Conservation (phyloP, 2,888 invertebrate species). For the Pilophorus perplexus region DNA sequence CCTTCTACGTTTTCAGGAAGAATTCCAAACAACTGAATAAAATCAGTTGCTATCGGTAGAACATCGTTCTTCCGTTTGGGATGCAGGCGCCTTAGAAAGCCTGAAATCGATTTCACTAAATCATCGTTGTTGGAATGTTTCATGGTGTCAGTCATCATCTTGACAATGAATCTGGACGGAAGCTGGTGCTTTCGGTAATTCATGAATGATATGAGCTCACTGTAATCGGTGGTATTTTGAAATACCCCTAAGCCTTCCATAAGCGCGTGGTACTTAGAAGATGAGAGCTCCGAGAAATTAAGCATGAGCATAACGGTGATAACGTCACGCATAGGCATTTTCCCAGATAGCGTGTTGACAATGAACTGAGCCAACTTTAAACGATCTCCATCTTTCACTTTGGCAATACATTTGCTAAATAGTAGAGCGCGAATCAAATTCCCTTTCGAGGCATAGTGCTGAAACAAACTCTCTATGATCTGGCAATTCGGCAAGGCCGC, state of each 20-base stretch:
- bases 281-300: neutral
- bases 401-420: constrained; percentile 9
- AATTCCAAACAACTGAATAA: neutral
- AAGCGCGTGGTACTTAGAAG: neutral
- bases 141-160: neutral
- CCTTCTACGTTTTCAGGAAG: neutral
- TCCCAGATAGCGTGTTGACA: neutral
- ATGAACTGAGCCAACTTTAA: constrained; percentile 3
- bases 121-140: neutral
- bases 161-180: neutral
- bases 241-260: constrained; percentile 8
- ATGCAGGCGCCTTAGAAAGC: neutral
- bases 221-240: neutral
- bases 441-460: neutral
- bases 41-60: no score
- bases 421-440: neutral
- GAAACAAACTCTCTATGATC: constrained; percentile 4
- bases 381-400: neutral
- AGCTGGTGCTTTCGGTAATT: neutral
- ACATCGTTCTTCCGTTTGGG: no score
- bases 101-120: neutral
- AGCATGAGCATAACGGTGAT: neutral
- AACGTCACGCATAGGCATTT: neutral
- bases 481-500: neutral
- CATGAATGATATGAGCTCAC: neutral